These are phyloP conservation scores for Athripsodes cinereus DNA, from an alignment of 2,888 invertebrate species.

Conservation along the genomic window DNA sequence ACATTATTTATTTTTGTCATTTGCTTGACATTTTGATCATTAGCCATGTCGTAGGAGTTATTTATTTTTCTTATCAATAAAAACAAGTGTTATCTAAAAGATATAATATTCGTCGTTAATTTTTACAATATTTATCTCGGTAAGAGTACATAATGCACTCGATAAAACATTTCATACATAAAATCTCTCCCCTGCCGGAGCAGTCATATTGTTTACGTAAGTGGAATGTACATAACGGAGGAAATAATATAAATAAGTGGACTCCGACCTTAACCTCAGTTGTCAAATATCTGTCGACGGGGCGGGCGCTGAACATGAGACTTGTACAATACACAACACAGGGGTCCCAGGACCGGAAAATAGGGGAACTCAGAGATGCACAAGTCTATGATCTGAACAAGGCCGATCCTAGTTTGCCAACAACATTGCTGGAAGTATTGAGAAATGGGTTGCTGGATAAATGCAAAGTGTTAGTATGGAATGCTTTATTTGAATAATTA, in stretches of 20 bases:
- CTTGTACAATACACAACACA: constrained; percentile 62
- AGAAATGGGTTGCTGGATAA: constrained; percentile 36
- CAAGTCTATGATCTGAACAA: constrained; percentile 65
- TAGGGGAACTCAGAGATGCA: constrained; percentile 61
- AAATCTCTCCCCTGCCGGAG: not conserved
- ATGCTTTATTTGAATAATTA: no score
- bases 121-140: no score
- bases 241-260: no score
- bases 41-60: no score
- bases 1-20: no score
- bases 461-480: constrained; percentile 37
- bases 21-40: no score
- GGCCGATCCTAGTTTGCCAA: constrained; percentile 40
- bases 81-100: no score
- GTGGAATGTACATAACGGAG: no score
- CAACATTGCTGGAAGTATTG: constrained; percentile 44
- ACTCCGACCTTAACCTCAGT: constrained; percentile 4
- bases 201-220: not conserved
- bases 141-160: not conserved
- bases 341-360: constrained; percentile 51
- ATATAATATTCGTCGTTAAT: no score
- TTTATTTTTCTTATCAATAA: no score
- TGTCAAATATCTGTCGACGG: constrained; percentile 17
- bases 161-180: not conserved
- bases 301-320: constrained; percentile 48